Evolutionary conservation across 1,140 invertebrate genomes (phyloP), one percentile per base, ranked within the genome.

Genomic region (Popillia japonica): DNA sequence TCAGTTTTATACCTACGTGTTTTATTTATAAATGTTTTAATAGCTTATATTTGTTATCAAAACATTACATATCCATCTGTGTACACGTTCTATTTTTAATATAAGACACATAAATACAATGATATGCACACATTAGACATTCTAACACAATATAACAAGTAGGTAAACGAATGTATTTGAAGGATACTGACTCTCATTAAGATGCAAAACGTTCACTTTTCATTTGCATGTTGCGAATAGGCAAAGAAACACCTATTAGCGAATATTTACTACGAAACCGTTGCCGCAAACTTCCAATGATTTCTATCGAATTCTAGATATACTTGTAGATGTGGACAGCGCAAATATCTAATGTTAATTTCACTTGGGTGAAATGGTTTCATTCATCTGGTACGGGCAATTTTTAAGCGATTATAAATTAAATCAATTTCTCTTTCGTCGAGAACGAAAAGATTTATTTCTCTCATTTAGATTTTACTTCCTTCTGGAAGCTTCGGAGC

Each of bases 131-230:
- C 17, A n/a, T n/a, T n/a, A n/a, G 48, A 55, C 48, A 55, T 55
- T 55, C 14, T 55, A n/a, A n/a, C n/a, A 55, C n/a, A 55, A 7
- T 55, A 14, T 55, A 55, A n/a, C 48, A 55, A 55, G 17, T 17
- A 55, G 48, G 48, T 55, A 55, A 55, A 55, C 48, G 17, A 55
- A 55, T 55, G 17, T 17, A n/a, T 3, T 17, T 17, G 48, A 55
- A 55, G 48, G 48, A 55, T 55, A 55, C 48, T 17, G 48, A 3
- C 48, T 55, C 48, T 55, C 17, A 55, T 55, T 55, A 55, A n/a
- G 11, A 55, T 55, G 48, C 48, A 55, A 55, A 17, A 55, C 48
- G 48, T 55, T 55, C 48, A 55, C 48, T 55, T 55, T 55, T n/a
- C 48, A 55, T 17, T 17, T 55, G 48, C 14, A 55, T n/a, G 14